These are phyloP conservation scores for Adineta ricciae DNA, from an alignment of 2,888 invertebrate species.

Conservation along the genomic window DNA sequence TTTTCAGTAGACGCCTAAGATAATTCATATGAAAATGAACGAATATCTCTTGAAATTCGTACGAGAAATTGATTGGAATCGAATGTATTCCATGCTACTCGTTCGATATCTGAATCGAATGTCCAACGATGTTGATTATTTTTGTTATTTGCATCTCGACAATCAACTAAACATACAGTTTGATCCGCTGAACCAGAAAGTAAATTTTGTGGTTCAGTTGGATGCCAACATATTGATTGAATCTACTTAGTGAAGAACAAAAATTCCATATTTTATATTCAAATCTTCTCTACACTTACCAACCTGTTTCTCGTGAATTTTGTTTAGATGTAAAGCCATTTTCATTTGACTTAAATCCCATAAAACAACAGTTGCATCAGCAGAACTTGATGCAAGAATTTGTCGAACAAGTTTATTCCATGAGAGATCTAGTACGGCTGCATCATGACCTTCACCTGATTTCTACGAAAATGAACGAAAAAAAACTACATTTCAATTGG, in stretches of 20 bases:
- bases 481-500: neutral
- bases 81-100: constrained; percentile 70
- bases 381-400: constrained; percentile 81
- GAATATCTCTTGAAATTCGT: constrained; percentile 39
- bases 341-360: constrained; percentile 80
- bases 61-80: constrained; percentile 70
- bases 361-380: constrained; percentile 70
- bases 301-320: constrained; percentile 24
- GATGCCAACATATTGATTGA: constrained; percentile 73
- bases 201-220: constrained; percentile 68
- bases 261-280: neutral
- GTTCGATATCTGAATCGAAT: constrained; percentile 71
- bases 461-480: neutral
- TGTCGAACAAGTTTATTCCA: constrained; percentile 71
- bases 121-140: constrained; percentile 61
- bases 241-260: constrained; percentile 46
- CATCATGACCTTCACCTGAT: constrained; percentile 61
- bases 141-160: constrained; percentile 55
- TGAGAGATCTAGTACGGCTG: constrained; percentile 77
- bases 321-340: constrained; percentile 58
- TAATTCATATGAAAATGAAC: neutral
- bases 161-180: constrained; percentile 68
- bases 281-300: neutral
- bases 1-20: constrained; percentile 54
- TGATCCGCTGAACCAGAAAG: constrained; percentile 72